phyloP scores from a whole-genome alignment of 1,140 invertebrate genomes.

The Pygmarrhopalites habei region DNA sequence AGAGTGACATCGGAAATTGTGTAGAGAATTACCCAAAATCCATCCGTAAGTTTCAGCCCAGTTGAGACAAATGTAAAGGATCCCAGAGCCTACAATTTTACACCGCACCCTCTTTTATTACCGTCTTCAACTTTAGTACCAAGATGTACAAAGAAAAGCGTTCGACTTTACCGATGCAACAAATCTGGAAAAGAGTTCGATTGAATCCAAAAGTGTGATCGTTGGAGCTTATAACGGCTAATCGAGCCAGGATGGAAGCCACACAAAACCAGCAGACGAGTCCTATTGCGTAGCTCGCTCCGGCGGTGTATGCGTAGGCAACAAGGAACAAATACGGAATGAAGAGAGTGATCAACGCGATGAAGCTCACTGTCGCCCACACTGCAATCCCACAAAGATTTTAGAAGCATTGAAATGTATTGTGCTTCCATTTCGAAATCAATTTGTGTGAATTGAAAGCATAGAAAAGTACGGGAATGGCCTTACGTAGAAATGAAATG shows the following conservation, averaged over 20 bases:
- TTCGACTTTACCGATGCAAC: constrained; percentile 12
- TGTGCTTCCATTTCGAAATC: too few relatives aligned
- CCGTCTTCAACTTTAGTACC: too few relatives aligned
- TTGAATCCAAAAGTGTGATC: constrained; percentile 16
- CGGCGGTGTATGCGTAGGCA: background rate
- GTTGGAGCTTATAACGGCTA: background rate
- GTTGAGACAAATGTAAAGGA: background rate
- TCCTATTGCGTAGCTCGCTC: background rate
- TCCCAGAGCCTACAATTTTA: constrained; percentile 5
- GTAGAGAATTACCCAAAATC: background rate
- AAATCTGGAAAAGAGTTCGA: constrained; percentile 4
- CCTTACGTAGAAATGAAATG: constrained; percentile 12
- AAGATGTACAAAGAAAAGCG: too few relatives aligned
- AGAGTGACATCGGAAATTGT: too few relatives aligned
- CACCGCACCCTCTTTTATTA: background rate
- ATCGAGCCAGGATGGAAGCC: constrained; percentile 5
- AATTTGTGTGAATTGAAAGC: too few relatives aligned
- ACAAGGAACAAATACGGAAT: constrained; percentile 17
- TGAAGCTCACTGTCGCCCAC: constrained; percentile 9
- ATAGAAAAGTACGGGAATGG: too few relatives aligned
- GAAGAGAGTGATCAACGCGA: constrained; percentile 5
- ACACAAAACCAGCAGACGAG: constrained; percentile 9
- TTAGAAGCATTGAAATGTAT: too few relatives aligned
- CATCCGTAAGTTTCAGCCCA: constrained; percentile 9
- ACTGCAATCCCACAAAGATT: too few relatives aligned